Evolutionary conservation across 2,113 vertebrate species (phyloP).

Genomic region (Petrocephalus zakoni): DNA sequence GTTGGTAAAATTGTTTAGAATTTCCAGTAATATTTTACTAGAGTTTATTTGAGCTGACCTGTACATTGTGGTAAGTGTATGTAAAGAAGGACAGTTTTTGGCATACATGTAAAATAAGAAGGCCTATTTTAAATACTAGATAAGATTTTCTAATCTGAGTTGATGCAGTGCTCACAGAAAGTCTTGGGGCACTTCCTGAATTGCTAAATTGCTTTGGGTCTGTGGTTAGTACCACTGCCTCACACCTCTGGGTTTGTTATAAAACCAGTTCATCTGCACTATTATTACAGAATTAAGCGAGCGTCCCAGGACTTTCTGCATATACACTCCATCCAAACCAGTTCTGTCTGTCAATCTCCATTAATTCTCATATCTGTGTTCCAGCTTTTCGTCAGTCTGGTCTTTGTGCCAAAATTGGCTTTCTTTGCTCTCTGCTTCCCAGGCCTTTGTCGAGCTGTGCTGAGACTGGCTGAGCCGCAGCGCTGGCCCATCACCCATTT

Average conservation of each 20-base stretch:
- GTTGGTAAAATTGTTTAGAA: not conserved
- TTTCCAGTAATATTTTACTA: not conserved
- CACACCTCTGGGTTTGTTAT: not conserved
- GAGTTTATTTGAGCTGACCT: not conserved
- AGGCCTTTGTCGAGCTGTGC: not conserved
- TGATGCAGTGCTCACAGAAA: not conserved
- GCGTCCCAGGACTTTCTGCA: not conserved
- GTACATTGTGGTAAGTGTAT: not conserved
- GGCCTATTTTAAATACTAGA: not conserved
- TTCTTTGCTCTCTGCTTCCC: not conserved
- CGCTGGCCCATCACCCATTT: not conserved
- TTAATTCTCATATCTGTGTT: not conserved
- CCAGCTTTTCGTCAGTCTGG: not conserved
- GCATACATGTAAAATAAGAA: not conserved
- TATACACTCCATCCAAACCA: not conserved
- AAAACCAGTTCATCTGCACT: not conserved
- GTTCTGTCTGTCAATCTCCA: not conserved
- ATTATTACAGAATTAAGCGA: not conserved
- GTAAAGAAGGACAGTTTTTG: not conserved
- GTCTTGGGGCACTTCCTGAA: not conserved
- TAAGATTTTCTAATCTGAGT: not conserved
- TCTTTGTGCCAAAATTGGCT: not conserved
- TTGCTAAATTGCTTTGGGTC: not conserved
- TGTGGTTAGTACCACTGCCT: not conserved
- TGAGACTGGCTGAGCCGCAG: not conserved